These are phyloP conservation scores for Heterodera schachtii DNA, from an alignment of 1,140 invertebrate species.

Conservation along the genomic window DNA sequence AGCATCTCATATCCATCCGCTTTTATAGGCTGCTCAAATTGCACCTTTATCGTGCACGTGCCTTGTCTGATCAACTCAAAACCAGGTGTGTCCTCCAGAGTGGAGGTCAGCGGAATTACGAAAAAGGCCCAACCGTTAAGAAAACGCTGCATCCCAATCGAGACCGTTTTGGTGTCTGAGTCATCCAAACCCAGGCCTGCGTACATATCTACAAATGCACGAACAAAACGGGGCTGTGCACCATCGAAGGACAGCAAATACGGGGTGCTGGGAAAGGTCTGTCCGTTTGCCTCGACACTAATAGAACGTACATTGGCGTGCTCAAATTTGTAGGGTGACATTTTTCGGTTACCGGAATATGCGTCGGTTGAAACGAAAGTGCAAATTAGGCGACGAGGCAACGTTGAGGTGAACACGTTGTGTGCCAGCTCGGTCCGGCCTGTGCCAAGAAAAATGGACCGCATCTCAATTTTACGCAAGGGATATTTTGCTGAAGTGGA, in stretches of 20 bases:
- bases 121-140: conserved; percentile 37
- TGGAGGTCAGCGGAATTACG: conserved; percentile 33
- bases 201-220: conserved; percentile 43
- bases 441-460: conserved; percentile 7
- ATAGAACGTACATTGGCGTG: conserved; percentile 30
- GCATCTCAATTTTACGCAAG: conserved; percentile 25
- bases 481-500: conserved; percentile 20
- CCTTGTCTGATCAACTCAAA: conserved; percentile 37
- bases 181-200: not conserved
- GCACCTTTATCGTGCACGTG: conserved; percentile 25
- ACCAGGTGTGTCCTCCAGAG: conserved; percentile 25
- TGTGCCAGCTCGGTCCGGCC: conserved; percentile 32
- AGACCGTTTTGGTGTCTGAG: conserved; percentile 17
- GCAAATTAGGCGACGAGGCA: conserved; percentile 25
- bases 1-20: conserved; percentile 26
- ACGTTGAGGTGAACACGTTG: not conserved
- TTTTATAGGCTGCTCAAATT: conserved; percentile 11
- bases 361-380: conserved; percentile 12
- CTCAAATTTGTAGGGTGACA: conserved; percentile 37
- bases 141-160: conserved; percentile 36
- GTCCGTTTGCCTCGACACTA: conserved; percentile 26
- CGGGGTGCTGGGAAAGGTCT: conserved; percentile 16
- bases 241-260: conserved; percentile 19
- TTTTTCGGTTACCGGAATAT: not conserved
- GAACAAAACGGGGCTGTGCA: not conserved